Evolutionary conservation across 2,113 vertebrate species (phyloP).

Genomic region (Lophochroa leadbeateri): DNA sequence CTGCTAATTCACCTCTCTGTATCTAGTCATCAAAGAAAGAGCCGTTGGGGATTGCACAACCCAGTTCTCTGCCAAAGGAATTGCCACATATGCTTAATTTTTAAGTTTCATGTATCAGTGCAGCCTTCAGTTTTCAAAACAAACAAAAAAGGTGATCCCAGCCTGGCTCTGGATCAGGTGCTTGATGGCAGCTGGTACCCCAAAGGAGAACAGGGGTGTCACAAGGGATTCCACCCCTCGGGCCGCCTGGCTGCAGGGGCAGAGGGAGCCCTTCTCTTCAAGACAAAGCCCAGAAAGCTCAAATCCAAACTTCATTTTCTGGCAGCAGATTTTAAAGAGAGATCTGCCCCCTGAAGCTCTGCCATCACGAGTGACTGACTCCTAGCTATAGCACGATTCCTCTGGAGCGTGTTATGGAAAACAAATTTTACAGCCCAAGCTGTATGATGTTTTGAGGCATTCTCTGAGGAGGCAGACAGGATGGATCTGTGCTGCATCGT

Average conservation of each 20-base stretch:
- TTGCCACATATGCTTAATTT: background rate
- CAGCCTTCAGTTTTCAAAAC: background rate
- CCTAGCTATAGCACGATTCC: background rate
- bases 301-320: background rate
- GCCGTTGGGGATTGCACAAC: background rate
- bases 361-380: background rate
- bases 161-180: background rate
- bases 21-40: background rate
- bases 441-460: background rate
- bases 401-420: background rate
- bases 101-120: background rate
- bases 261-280: background rate
- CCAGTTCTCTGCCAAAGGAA: background rate
- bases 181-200: background rate
- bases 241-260: background rate
- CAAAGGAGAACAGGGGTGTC: background rate
- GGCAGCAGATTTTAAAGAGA: background rate
- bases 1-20: background rate
- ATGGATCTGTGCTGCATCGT: background rate
- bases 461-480: background rate
- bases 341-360: background rate
- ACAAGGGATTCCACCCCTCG: background rate
- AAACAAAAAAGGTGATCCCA: background rate
- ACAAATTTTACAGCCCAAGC: background rate
- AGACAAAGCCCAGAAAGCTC: background rate